A percentile compares a stretch with the other conserved stretches of the same genome.
phyloP scores from a whole-genome alignment of 1,140 invertebrate genomes.

The Agrypnia vestita region DNA sequence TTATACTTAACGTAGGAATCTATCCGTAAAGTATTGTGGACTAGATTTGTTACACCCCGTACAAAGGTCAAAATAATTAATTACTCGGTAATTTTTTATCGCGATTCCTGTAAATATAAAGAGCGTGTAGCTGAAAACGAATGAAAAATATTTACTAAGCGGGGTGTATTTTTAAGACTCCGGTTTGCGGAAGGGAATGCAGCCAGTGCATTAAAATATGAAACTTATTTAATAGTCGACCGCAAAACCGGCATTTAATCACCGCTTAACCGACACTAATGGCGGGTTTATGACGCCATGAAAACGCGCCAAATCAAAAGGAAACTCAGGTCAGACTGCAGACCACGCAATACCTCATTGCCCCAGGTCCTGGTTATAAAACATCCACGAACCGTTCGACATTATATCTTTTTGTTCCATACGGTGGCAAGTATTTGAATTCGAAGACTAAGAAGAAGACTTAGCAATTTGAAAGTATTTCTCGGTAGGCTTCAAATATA shows the following conservation, averaged over 20 bases:
- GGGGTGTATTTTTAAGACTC: slow-evolving; percentile 19
- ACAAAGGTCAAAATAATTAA: too few species aligned
- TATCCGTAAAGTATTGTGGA: too few species aligned
- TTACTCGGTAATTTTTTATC: too few species aligned
- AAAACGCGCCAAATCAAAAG: slow-evolving; percentile 37
- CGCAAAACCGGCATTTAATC: slow-evolving; percentile 46
- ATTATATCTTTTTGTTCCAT: background rate
- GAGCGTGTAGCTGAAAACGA: too few species aligned
- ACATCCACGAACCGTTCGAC: background rate
- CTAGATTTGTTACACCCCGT: too few species aligned
- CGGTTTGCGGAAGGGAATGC: slow-evolving; percentile 30
- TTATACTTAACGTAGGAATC: too few species aligned
- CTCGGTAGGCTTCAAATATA: too few species aligned
- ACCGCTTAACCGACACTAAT: slow-evolving; percentile 47
- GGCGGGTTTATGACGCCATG: slow-evolving; percentile 43
- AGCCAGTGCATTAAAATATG: slow-evolving; percentile 44
- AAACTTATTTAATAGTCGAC: slow-evolving; percentile 46
- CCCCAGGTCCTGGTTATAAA: slow-evolving; percentile 1
- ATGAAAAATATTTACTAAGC: background rate
- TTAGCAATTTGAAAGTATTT: too few species aligned
- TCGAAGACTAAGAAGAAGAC: too few species aligned
- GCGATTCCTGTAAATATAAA: too few species aligned
- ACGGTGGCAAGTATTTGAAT: too few species aligned
- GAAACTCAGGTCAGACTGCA: background rate
- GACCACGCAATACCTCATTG: slow-evolving; percentile 3